Conservation (phyloP, 2,113 vertebrate species). For the Notarius quadriscutis region DNA sequence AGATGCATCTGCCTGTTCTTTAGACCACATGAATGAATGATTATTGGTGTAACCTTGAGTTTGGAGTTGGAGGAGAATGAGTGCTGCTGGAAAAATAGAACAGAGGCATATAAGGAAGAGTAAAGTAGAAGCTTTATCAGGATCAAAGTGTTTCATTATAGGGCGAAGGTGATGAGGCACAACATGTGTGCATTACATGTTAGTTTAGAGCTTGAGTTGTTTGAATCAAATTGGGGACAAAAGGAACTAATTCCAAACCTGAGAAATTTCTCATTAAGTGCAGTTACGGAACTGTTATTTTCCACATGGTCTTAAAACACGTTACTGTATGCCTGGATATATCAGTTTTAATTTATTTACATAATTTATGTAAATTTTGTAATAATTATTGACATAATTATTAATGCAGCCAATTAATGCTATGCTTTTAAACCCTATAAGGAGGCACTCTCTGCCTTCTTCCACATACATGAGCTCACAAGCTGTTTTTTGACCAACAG, state of each 20-base stretch:
- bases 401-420: not conserved
- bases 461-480: not conserved
- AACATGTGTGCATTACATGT: not conserved
- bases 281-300: not conserved
- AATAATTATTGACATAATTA: not conserved
- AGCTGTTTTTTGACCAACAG: no score
- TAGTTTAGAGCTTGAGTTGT: not conserved
- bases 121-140: not conserved
- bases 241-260: not conserved
- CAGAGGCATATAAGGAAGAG: not conserved
- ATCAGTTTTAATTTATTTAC: no score
- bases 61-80: not conserved
- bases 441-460: not conserved
- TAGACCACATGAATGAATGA: slow-evolving; percentile 29
- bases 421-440: not conserved
- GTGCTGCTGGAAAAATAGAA: not conserved
- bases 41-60: slow-evolving; percentile 5
- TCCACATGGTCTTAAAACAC: not conserved
- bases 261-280: not conserved
- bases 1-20: not conserved
- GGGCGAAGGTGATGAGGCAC: not conserved
- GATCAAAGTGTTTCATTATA: not conserved
- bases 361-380: no score
- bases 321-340: slow-evolving; percentile 2
- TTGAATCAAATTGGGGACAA: not conserved